Evolutionary conservation across 2,797 vertebrate genomes (phyloP), one percentile per base, ranked within the genome.

Genomic region (Tenualosa ilisha): DNA sequence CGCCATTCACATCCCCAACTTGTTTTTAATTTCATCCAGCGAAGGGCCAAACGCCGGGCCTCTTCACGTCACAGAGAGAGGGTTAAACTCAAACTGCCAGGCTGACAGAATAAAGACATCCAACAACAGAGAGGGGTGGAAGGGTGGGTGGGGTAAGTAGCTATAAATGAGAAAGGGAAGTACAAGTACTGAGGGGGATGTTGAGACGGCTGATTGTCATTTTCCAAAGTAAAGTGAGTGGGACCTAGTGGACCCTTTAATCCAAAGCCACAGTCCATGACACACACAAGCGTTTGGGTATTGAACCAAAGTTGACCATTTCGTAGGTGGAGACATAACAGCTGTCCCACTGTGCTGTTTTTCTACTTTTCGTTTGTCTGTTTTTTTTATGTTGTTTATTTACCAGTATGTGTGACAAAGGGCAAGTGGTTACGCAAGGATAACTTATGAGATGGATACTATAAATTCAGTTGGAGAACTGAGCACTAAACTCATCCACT

Each of bases 21-120:
- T 97, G 96, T 97, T 97, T 97, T 96, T 96, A 96, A 97, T 97
- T 96, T 95, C 96, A 97, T 97, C 95, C 95, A 97, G 96, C 95
- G 96, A 96, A 97, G 97, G 96, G 97, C 97, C 97, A 97, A 97
- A 98, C 97, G 20, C 54, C 3, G 97, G 96, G 95, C 96, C 95
- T 96, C 96, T 12, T 94, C 95, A 96, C 50, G 50, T 97, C 96
- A 97, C 96, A 96, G 96, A 97, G 97, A 97, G 97, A 97, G 97
- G 96, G 94, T 93, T 95, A 96, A 96, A 96, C 96, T 94, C 94
- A 95, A 95, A 94, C 93, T 95, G 95, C 96, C 95, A 95, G 95
- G 92, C 95, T 96, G 94, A 94, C 61, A 46, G 11, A 95, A 95
- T 95, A 96, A n/a, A 63, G n/a, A 49, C 43, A 49, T 68, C 6